Percentiles rank a stretch among this genome's conserved stretches.
These are phyloP conservation scores for Oikopleura albicans DNA, from an alignment of 23 tunicate genomes.

Conservation along the genomic window DNA sequence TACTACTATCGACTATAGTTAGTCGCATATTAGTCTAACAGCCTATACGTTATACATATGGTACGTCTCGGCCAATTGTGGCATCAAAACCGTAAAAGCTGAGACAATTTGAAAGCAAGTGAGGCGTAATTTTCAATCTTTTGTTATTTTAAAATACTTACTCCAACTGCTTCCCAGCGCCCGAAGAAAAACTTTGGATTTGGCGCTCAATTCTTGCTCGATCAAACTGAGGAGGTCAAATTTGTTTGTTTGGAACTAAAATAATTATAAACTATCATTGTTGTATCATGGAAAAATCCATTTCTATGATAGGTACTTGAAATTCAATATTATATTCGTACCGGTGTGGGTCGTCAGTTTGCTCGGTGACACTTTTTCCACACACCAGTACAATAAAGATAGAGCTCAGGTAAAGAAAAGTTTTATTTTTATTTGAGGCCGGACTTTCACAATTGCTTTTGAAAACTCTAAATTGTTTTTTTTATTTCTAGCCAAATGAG, in stretches of 20 bases:
- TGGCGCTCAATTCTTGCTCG: neutral
- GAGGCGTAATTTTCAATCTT: neutral
- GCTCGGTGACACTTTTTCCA: too few species aligned
- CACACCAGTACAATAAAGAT: too few species aligned
- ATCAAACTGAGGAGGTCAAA: neutral
- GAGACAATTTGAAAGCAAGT: neutral
- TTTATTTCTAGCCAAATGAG: neutral
- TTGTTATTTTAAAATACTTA: neutral
- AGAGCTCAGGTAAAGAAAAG: too few species aligned
- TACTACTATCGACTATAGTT: too few species aligned
- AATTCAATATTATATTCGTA: too few species aligned
- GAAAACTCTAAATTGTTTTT: neutral
- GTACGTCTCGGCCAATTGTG: too few species aligned
- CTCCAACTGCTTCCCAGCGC: slow-evolving; percentile 10
- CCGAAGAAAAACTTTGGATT: neutral
- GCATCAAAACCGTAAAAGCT: neutral
- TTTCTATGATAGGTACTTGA: too few species aligned
- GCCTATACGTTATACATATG: too few species aligned
- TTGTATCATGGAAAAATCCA: neutral
- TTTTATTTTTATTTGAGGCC: too few species aligned
- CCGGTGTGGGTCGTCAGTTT: too few species aligned
- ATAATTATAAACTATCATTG: neutral
- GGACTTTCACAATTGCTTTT: too few species aligned
- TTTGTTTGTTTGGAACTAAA: neutral
- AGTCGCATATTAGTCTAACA: too few species aligned